Base-by-base conservation (phyloP, 2,113 vertebrate species). In the Zeus faber region DNA sequence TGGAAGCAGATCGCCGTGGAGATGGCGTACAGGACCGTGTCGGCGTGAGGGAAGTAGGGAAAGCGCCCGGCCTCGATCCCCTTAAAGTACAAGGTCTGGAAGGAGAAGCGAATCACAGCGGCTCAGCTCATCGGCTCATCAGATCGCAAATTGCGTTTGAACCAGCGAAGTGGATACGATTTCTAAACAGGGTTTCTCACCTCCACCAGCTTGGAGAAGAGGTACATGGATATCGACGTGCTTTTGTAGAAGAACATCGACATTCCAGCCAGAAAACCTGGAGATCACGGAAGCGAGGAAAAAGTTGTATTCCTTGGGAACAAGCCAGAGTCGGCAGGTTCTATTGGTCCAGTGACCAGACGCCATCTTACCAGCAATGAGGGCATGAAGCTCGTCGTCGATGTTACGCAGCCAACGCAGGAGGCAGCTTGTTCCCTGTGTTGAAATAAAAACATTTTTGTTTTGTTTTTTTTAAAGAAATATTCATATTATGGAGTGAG, bases 221-320 rank as follows among this genome's bases (percentile, higher is more conserved):
- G 91, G 82, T 99, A 99, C 97, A 98, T 99, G 51, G 96, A 97
- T 83, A 99, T 98, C n/a, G 93, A 86, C 22, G 97, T 99, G 78
- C 97, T 99, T 90, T 94, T 98, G 89, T 98, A 99, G 90, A 99
- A 99, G 91, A 97, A 97, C 97, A 99, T 99, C 17, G 97, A 99
- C 39, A 91, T 64, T 49, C 97, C 97, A 47, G 97, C 97, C 77
- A 99, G 85, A 79, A 97, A 96, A 5, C 97, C 97, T 99, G 74
- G n/a, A 59, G 77, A 46, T 2, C n/a, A n/a, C n/a, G n/a, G n/a
- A n/a, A n/a, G n/a, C n/a, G n/a, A n/a, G n/a, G n/a, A n/a, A n/a
- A n/a, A n/a, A n/a, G n/a, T n/a, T n/a, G n/a, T n/a, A n/a, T n/a
- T n/a, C n/a, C n/a, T n/a, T n/a, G n/a, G n/a, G n/a, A n/a, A n/a